Evolutionary conservation across 2,888 invertebrate genomes (phyloP).

Genomic region (Stratiomys singularior): DNA sequence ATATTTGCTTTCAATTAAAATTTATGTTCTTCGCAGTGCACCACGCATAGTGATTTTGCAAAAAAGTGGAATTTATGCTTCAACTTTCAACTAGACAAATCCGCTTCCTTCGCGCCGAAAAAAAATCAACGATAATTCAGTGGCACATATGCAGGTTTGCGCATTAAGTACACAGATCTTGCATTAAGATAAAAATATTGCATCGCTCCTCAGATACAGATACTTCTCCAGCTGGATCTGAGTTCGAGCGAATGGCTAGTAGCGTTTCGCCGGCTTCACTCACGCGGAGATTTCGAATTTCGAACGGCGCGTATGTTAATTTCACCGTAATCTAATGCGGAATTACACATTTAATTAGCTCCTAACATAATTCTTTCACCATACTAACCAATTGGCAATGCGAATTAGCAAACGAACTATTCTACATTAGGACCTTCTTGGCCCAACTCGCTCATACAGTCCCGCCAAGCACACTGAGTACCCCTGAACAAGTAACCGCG

Average conservation of each 20-base stretch:
- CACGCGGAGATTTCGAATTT: slow-evolving; percentile 4
- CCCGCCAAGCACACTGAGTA: not conserved
- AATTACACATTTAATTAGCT: slow-evolving; percentile 44
- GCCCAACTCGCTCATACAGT: not conserved
- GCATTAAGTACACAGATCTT: slow-evolving; percentile 34
- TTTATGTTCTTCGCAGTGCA: no score
- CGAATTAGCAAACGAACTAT: slow-evolving; percentile 12
- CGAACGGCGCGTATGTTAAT: slow-evolving; percentile 25
- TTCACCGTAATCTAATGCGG: slow-evolving; percentile 35
- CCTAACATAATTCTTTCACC: slow-evolving; percentile 30
- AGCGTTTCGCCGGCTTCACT: not conserved
- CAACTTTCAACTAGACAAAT: no score
- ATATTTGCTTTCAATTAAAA: no score
- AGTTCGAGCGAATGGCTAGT: not conserved
- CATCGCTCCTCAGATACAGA: not conserved
- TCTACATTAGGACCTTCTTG: not conserved
- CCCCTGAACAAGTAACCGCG: not conserved
- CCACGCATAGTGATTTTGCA: no score
- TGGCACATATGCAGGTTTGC: slow-evolving; percentile 9
- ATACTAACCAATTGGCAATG: not conserved
- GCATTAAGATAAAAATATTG: slow-evolving; percentile 36
- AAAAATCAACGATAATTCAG: not conserved
- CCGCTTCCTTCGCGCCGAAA: not conserved
- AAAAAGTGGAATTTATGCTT: no score
- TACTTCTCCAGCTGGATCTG: not conserved